These are phyloP conservation scores for Oostethus manadensis DNA, from an alignment of 2,113 vertebrate genomes.

Conservation along the genomic window DNA sequence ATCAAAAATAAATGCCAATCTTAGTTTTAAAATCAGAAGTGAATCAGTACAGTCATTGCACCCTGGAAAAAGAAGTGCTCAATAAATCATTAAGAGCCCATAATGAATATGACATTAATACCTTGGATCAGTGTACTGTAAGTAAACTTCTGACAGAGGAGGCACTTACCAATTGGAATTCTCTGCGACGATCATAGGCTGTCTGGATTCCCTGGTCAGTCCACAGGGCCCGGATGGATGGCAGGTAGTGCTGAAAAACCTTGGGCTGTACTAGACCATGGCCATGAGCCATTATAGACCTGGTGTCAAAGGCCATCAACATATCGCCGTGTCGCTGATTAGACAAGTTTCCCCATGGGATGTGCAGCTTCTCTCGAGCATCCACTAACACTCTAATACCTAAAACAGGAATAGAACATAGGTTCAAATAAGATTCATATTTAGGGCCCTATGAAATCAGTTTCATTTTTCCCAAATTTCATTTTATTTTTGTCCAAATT, in stretches of 20 bases:
- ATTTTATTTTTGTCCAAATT: too few relatives aligned
- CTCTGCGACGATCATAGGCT: constrained; percentile 89
- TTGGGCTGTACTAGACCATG: constrained; percentile 84
- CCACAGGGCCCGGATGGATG: constrained; percentile 84
- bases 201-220: constrained; percentile 87
- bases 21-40: too few relatives aligned
- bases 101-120: too few relatives aligned
- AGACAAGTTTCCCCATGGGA: constrained; percentile 84
- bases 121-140: too few relatives aligned
- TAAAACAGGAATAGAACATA: constrained; percentile 31
- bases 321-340: constrained; percentile 84
- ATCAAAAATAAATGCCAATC: too few relatives aligned
- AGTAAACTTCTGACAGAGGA: too few relatives aligned
- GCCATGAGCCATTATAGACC: constrained; percentile 66
- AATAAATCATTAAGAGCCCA: too few relatives aligned
- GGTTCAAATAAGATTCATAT: neutral
- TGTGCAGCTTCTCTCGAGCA: constrained; percentile 91
- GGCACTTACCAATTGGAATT: constrained; percentile 87
- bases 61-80: too few relatives aligned
- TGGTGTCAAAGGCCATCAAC: constrained; percentile 93
- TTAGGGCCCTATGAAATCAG: too few relatives aligned
- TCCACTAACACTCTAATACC: constrained; percentile 94
- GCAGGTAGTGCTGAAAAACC: constrained; percentile 82
- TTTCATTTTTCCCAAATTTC: too few relatives aligned
- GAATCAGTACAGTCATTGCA: too few relatives aligned